Evolutionary conservation across 2,797 vertebrate genomes (phyloP).

Genomic region (Myoxocephalus aenaeus): DNA sequence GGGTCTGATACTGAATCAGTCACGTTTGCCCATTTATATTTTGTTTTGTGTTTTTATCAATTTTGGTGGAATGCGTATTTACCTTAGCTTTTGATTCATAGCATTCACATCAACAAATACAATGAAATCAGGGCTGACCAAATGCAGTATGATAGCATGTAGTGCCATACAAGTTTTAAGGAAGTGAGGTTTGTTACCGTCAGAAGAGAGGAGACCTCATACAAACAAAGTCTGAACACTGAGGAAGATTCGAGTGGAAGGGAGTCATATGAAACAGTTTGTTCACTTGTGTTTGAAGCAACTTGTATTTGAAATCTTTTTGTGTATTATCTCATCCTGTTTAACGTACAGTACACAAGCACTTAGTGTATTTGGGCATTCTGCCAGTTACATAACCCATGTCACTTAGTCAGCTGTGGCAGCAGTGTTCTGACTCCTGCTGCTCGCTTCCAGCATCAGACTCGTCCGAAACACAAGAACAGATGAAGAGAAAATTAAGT

Average conservation of each 20-base stretch:
- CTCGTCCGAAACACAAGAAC: slow-evolving; percentile 26
- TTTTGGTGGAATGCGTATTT: background rate
- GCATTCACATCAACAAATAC: background rate
- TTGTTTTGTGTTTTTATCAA: background rate
- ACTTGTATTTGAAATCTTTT: slow-evolving; percentile 7
- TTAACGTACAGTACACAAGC: slow-evolving; percentile 24
- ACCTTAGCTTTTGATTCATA: background rate
- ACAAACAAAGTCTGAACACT: background rate
- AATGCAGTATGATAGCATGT: background rate
- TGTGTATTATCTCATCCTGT: slow-evolving; percentile 16
- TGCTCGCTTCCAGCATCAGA: slow-evolving; percentile 61
- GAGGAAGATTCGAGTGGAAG: background rate
- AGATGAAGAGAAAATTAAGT: slow-evolving; percentile 21
- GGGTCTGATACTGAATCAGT: background rate
- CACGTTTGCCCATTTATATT: background rate
- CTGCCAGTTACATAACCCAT: slow-evolving; percentile 67
- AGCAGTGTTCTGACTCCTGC: slow-evolving; percentile 59
- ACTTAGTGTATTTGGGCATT: slow-evolving; percentile 54
- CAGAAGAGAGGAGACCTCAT: slow-evolving; percentile 19
- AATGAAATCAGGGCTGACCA: background rate
- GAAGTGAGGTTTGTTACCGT: slow-evolving; percentile 14
- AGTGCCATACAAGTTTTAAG: slow-evolving; percentile 24
- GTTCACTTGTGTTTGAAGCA: background rate
- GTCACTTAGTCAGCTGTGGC: slow-evolving; percentile 75
- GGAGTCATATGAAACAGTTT: slow-evolving; percentile 2